phyloP scores from a whole-genome alignment of 1,140 invertebrate genomes.

The Aphelinus atriplicis region DNA sequence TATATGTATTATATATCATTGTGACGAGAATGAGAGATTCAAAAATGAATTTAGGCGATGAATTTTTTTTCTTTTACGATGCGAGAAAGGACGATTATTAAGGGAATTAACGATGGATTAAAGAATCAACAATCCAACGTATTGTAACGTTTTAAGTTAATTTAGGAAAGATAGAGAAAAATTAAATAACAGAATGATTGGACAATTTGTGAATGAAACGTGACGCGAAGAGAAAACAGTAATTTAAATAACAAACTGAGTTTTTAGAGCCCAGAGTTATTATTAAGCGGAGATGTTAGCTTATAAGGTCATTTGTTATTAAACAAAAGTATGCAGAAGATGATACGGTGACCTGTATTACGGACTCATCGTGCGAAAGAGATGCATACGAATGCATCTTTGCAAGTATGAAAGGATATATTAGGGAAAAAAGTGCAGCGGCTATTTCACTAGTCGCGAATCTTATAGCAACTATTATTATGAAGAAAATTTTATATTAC shows the following conservation, averaged over 20 bases:
- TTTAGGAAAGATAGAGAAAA: slow-evolving; percentile 16
- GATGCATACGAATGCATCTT: slow-evolving; percentile 3
- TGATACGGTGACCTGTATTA: slow-evolving; percentile 14
- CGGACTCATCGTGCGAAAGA: slow-evolving; percentile 5
- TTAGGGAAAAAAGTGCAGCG: slow-evolving; percentile 16
- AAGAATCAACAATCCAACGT: slow-evolving; percentile 25
- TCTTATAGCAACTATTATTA: slow-evolving; percentile 31
- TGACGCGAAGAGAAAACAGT: slow-evolving; percentile 9
- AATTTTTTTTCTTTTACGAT: slow-evolving; percentile 26
- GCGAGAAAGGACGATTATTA: slow-evolving; percentile 24
- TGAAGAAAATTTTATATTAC: slow-evolving; percentile 27
- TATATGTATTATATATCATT: slow-evolving; percentile 41
- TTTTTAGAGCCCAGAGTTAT: slow-evolving; percentile 30
- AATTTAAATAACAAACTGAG: slow-evolving; percentile 29
- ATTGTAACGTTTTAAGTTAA: slow-evolving; percentile 39
- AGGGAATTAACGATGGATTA: slow-evolving; percentile 29
- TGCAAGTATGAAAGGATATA: background rate
- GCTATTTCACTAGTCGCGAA: slow-evolving; percentile 1
- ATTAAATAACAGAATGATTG: slow-evolving; percentile 21
- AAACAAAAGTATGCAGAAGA: slow-evolving; percentile 29
- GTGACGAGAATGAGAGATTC: slow-evolving; percentile 28
- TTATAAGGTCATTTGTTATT: slow-evolving; percentile 38
- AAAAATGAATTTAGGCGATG: slow-evolving; percentile 24
- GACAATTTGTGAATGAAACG: slow-evolving; percentile 30
- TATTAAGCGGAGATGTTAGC: slow-evolving; percentile 28